These are phyloP conservation scores for Enteromius mattozi DNA, from an alignment of 2,797 vertebrate genomes.

Conservation along the genomic window DNA sequence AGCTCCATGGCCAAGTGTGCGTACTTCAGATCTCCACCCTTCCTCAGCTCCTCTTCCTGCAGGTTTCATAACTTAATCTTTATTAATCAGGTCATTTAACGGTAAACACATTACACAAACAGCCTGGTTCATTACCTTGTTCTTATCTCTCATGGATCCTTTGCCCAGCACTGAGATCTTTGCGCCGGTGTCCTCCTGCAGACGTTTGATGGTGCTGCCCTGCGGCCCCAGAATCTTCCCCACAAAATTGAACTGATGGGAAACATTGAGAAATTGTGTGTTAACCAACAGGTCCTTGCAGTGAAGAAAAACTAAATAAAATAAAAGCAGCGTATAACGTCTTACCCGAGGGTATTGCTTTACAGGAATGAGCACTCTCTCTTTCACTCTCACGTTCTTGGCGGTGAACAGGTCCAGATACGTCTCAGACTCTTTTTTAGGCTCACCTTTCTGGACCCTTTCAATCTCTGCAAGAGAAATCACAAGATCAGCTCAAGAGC, in stretches of 20 bases:
- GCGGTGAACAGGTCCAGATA: conserved; percentile 95
- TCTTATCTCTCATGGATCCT: conserved; percentile 98
- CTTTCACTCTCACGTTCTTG: conserved; percentile 94
- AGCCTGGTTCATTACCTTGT: conserved; percentile 79
- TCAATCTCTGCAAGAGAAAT: conserved; percentile 85
- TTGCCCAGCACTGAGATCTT: conserved; percentile 98
- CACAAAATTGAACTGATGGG: conserved; percentile 92
- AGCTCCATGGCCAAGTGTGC: conserved; percentile 94
- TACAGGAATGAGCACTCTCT: conserved; percentile 93
- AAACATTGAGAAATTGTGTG: neutral
- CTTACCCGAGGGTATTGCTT: conserved; percentile 95
- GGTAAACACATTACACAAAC: rapidly evolving
- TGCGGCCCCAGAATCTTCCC: conserved; percentile 97
- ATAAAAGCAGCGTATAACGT: neutral
- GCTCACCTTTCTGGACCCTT: conserved; percentile 92
- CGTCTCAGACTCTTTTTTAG: conserved; percentile 88
- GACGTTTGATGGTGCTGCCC: conserved; percentile 97
- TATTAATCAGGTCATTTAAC: neutral
- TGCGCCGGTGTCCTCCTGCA: conserved; percentile 96
- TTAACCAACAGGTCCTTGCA: neutral
- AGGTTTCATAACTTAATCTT: neutral
- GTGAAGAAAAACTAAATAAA: neutral
- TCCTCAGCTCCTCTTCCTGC: conserved; percentile 94
- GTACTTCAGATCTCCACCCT: conserved; percentile 94
- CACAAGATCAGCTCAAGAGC: neutral